A percentile compares a stretch with the other conserved stretches of the same genome.
Conservation (phyloP, 2,797 vertebrate genomes). For the Pterois miles region DNA sequence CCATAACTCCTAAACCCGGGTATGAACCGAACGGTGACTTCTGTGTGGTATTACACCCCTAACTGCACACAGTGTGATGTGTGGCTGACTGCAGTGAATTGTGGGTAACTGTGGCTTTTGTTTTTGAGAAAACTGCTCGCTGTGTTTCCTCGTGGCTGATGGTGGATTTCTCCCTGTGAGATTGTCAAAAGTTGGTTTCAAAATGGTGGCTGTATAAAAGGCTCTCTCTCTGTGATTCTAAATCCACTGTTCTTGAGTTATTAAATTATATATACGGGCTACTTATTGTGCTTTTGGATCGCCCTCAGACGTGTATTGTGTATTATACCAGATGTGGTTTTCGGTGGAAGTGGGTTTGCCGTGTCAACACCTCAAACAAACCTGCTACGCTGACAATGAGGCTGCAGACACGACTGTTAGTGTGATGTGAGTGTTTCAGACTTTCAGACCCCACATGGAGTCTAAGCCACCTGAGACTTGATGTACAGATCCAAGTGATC, state of each 20-base stretch:
- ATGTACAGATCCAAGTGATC: slow-evolving; percentile 13
- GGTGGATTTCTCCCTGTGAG: neutral
- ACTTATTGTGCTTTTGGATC: neutral
- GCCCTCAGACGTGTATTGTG: no score
- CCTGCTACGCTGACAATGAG: neutral
- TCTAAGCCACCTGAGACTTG: neutral
- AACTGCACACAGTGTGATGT: neutral
- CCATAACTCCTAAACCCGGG: neutral
- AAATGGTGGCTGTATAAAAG: slow-evolving; percentile 8
- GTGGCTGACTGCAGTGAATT: neutral
- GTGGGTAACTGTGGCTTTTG: neutral
- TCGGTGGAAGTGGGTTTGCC: neutral
- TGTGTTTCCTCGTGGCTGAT: neutral
- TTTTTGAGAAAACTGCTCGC: neutral
- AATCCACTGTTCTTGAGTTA: neutral
- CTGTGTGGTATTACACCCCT: neutral
- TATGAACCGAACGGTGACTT: neutral
- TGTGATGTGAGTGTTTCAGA: slow-evolving; percentile 11
- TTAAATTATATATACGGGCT: neutral
- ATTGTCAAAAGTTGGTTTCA: slow-evolving; percentile 11
- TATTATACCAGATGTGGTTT: slow-evolving; percentile 4
- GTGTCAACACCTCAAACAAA: neutral
- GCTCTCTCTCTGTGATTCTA: neutral
- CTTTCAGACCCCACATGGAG: slow-evolving; percentile 10
- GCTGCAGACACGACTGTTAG: neutral